phyloP scores from a whole-genome alignment of 2,888 invertebrate genomes.

The Chaetogeoica ovagalla region DNA sequence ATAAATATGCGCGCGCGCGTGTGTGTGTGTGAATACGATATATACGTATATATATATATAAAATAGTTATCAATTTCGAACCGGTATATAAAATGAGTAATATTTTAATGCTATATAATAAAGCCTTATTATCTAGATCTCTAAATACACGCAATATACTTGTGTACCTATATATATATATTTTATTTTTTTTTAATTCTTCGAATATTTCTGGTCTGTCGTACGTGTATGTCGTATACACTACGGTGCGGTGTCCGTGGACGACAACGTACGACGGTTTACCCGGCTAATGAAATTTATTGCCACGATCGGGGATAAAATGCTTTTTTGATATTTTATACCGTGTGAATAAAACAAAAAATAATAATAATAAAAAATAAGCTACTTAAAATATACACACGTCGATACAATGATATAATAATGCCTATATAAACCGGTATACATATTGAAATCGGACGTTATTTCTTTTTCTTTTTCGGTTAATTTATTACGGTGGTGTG shows the following conservation, averaged over 20 bases:
- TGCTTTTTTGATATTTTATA: slow-evolving; percentile 52
- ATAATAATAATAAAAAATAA: slow-evolving; percentile 33
- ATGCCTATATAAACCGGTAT: slow-evolving; percentile 50
- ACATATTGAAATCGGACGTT: slow-evolving; percentile 43
- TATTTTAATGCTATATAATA: slow-evolving; percentile 45
- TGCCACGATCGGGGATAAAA: slow-evolving; percentile 52
- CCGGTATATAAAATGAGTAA: slow-evolving; percentile 50
- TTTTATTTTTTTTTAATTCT: slow-evolving; percentile 40
- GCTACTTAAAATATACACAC: slow-evolving; percentile 43
- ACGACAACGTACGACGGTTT: slow-evolving; percentile 38
- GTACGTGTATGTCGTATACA: slow-evolving; percentile 8
- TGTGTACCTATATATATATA: neutral
- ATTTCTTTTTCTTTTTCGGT: slow-evolving; percentile 21
- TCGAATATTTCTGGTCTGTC: slow-evolving; percentile 42
- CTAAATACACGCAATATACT: slow-evolving; percentile 9
- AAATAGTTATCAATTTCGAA: slow-evolving; percentile 52
- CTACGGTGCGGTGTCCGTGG: neutral
- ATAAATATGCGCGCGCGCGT: neutral
- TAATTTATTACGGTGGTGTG: slow-evolving; percentile 49
- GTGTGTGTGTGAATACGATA: neutral
- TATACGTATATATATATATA: slow-evolving; percentile 10
- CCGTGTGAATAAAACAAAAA: slow-evolving; percentile 49
- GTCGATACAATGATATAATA: slow-evolving; percentile 44
- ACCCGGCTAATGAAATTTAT: slow-evolving; percentile 51
- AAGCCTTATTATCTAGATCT: slow-evolving; percentile 51